phyloP scores from a whole-genome alignment of 2,797 vertebrate species.

The Peromyscus nudipes region DNA sequence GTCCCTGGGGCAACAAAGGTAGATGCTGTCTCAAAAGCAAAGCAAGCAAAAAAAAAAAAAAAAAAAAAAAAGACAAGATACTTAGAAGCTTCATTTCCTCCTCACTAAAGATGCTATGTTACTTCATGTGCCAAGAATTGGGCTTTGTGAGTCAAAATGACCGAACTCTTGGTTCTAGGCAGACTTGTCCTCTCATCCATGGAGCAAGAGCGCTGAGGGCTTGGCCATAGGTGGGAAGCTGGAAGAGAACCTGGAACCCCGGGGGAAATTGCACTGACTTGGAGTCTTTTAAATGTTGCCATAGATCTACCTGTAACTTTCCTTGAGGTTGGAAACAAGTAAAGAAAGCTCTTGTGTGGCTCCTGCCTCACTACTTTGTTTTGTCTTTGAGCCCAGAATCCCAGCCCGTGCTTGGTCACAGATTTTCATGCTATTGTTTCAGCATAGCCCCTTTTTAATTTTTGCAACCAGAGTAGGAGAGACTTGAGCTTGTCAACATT shows the following conservation, averaged over 20 bases:
- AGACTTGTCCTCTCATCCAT: background rate
- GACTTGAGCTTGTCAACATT: slow-evolving; percentile 66
- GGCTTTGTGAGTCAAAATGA: background rate
- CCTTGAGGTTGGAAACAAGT: background rate
- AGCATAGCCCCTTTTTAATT: slow-evolving; percentile 17
- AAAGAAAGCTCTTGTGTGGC: background rate
- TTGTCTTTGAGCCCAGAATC: background rate
- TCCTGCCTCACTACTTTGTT: background rate
- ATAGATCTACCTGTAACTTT: background rate
- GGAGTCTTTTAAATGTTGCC: slow-evolving; percentile 3
- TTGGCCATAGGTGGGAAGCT: background rate
- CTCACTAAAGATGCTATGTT: background rate
- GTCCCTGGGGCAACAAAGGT: background rate
- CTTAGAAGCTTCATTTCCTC: background rate
- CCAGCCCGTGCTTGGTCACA: slow-evolving; percentile 4
- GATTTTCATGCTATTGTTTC: slow-evolving; percentile 48
- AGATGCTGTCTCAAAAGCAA: background rate
- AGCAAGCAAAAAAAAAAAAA: background rate
- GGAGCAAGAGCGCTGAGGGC: too few relatives aligned
- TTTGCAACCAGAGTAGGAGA: slow-evolving; percentile 36
- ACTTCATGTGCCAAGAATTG: background rate
- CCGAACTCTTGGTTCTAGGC: background rate
- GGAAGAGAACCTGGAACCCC: background rate
- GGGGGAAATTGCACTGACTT: background rate
- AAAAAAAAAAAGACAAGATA: background rate